phyloP scores from a whole-genome alignment of 2,113 vertebrate species.

The Bambusicola thoracicus region DNA sequence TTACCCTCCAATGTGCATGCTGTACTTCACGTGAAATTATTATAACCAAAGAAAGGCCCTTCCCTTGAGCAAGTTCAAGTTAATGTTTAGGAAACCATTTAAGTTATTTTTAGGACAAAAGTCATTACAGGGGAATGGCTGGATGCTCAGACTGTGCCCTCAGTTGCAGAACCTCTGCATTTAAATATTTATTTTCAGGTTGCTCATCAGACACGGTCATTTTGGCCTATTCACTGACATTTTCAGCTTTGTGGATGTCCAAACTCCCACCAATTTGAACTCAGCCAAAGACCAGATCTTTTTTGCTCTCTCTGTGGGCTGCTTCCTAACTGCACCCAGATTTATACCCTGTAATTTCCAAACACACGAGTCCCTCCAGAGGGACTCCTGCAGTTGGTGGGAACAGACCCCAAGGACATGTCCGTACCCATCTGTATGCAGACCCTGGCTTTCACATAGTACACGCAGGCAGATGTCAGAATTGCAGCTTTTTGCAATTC shows the following conservation, averaged over 20 bases:
- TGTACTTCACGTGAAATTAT: conserved; percentile 52
- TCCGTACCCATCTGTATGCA: accelerated
- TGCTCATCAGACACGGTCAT: not conserved
- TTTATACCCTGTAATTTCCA: not conserved
- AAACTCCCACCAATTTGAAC: not conserved
- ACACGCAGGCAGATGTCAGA: not conserved
- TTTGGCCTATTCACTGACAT: not conserved
- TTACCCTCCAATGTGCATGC: conserved; percentile 48
- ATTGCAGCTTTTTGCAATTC: not conserved
- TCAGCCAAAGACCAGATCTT: not conserved
- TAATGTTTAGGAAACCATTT: conserved; percentile 67
- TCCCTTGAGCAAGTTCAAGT: conserved; percentile 66
- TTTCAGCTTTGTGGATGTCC: accelerated
- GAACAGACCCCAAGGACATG: not conserved
- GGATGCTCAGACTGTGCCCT: not conserved
- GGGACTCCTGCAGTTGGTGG: not conserved
- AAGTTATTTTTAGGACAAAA: conserved; percentile 53
- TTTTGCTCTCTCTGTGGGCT: not conserved
- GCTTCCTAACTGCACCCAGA: not conserved
- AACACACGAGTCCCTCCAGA: not conserved
- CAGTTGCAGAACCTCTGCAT: conserved; percentile 6
- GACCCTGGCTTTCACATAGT: accelerated
- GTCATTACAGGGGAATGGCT: conserved; percentile 7
- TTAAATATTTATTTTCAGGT: not conserved
- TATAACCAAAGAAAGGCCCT: conserved; percentile 45